Percentiles rank a stretch among this genome's conserved stretches.
Conservation (phyloP, 2,888 invertebrate genomes). For the Brachyptera putata region DNA sequence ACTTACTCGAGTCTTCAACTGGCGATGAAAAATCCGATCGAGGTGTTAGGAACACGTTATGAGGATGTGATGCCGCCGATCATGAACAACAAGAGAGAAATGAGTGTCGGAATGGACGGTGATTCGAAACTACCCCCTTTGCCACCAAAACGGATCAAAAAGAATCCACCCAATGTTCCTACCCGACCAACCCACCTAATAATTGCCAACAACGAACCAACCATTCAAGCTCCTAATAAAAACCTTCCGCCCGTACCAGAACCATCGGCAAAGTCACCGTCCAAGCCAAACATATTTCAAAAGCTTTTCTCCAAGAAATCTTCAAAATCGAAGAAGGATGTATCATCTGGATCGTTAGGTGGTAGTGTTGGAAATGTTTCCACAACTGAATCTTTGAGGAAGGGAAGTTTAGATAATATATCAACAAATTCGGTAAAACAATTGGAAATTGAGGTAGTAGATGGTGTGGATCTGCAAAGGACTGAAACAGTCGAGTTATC, state of each 20-base stretch:
- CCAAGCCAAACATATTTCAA: constrained; percentile 35
- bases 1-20: constrained; percentile 81
- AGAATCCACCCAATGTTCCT: constrained; percentile 38
- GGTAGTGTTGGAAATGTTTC: constrained; percentile 26
- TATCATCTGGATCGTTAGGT: constrained; percentile 10
- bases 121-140: constrained; percentile 67
- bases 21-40: constrained; percentile 78
- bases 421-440: no score
- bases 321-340: constrained; percentile 20
- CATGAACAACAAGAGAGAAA: constrained; percentile 26
- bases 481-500: constrained; percentile 44
- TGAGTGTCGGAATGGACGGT: constrained; percentile 48
- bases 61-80: constrained; percentile 54
- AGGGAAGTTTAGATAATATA: constrained; percentile 42
- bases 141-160: constrained; percentile 65
- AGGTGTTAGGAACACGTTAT: constrained; percentile 53
- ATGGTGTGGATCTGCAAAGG: no score
- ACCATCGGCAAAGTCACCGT: constrained; percentile 8
- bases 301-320: constrained; percentile 34
- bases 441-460: no score
- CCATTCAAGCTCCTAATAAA: constrained; percentile 23
- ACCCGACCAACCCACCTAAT: constrained; percentile 26
- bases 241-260: constrained; percentile 25
- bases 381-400: constrained; percentile 9
- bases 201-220: constrained; percentile 31